Evolutionary conservation across 2,888 invertebrate species (phyloP).

Genomic region (Phalera bucephala): DNA sequence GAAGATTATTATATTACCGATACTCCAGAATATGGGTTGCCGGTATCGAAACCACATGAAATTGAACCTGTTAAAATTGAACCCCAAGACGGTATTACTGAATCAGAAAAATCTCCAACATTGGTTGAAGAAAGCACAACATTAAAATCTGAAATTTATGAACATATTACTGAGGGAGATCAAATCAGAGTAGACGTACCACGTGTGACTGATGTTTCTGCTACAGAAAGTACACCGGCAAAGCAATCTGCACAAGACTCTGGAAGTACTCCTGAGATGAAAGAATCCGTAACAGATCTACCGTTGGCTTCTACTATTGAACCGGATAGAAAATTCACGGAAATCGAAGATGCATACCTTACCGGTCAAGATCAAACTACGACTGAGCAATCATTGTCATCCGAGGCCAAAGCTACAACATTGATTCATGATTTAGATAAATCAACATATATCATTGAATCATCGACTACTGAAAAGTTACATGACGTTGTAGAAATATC

Average conservation of each 20-base stretch:
- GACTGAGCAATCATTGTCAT: conserved; percentile 13
- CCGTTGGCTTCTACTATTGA: conserved; percentile 13
- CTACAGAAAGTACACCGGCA: no score
- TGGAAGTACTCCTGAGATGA: conserved; percentile 9
- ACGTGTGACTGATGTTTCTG: conserved; percentile 9
- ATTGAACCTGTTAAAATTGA: conserved; percentile 4
- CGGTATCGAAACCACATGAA: conserved; percentile 13
- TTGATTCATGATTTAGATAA: neutral
- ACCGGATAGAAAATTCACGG: conserved; percentile 15
- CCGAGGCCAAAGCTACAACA: conserved; percentile 1
- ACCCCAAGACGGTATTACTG: conserved; percentile 14
- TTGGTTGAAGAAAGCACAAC: conserved; percentile 12
- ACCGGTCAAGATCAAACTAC: conserved; percentile 12
- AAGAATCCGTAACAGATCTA: conserved; percentile 13
- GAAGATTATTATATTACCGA: conserved; percentile 20
- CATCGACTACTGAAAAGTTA: conserved; percentile 9
- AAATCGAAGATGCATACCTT: conserved; percentile 17
- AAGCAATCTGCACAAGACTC: no score
- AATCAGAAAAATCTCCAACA: conserved; percentile 7
- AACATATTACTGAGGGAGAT: conserved; percentile 4
- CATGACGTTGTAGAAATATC: conserved; percentile 6
- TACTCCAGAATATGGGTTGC: conserved; percentile 15
- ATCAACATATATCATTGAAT: conserved; percentile 12
- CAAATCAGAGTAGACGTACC: conserved; percentile 11
- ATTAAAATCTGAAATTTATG: conserved; percentile 6